phyloP scores from a whole-genome alignment of 2,888 invertebrate species.

The Dorcus parallelipipedus region DNA sequence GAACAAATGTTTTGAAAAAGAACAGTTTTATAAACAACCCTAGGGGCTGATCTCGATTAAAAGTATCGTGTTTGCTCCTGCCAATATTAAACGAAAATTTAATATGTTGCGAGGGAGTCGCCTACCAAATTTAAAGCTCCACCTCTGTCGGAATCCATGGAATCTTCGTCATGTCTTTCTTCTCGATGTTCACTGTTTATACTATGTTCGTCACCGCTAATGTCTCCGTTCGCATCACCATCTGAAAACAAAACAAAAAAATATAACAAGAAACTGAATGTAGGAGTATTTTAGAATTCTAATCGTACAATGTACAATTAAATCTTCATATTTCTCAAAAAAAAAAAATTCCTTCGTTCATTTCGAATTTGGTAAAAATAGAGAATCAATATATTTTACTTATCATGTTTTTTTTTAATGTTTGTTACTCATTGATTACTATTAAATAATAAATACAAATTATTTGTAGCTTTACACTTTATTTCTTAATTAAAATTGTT shows the following conservation, averaged over 20 bases:
- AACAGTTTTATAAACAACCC: slow-evolving; percentile 36
- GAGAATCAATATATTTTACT: no score
- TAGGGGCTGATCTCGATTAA: slow-evolving; percentile 32
- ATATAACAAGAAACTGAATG: no score
- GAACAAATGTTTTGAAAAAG: slow-evolving; percentile 40
- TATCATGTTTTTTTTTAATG: no score
- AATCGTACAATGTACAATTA: no score
- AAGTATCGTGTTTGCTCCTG: slow-evolving; percentile 17
- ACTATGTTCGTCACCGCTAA: slow-evolving; percentile 62
- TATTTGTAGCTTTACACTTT: no score
- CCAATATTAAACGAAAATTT: slow-evolving; percentile 37
- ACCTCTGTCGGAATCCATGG: slow-evolving; percentile 60
- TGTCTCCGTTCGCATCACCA: slow-evolving; percentile 59
- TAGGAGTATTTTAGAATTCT: no score
- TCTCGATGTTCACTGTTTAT: slow-evolving; percentile 56
- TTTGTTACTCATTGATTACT: no score
- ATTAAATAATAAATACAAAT: no score
- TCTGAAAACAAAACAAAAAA: slow-evolving; percentile 47
- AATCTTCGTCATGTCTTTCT: slow-evolving; percentile 58
- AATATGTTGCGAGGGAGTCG: slow-evolving; percentile 25
- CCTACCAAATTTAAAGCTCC: slow-evolving; percentile 63
- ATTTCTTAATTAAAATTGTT: no score
- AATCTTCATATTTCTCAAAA: no score
- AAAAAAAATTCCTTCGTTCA: no score
- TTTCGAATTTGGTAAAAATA: no score